phyloP scores from a whole-genome alignment of 2,888 invertebrate species.

The Lasioglossum malachurum region DNA sequence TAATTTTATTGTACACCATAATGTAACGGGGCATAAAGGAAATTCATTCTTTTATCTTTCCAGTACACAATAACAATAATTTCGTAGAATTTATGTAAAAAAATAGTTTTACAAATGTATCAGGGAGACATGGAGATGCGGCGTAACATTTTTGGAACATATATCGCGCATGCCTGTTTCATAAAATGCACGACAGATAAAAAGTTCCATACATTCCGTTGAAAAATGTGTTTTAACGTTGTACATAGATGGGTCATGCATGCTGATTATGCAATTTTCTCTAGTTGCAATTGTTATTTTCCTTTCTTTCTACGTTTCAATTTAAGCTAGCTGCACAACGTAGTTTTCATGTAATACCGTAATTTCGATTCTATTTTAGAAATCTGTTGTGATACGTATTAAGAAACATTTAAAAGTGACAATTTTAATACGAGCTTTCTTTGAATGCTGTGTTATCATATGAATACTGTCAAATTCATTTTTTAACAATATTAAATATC shows the following conservation, averaged over 20 bases:
- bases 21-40: background rate
- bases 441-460: background rate
- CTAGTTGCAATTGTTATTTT: background rate
- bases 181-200: background rate
- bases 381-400: background rate
- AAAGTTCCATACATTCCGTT: background rate
- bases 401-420: background rate
- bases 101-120: background rate
- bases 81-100: background rate
- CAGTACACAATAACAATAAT: background rate
- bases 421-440: background rate
- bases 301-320: background rate
- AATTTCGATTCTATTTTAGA: background rate
- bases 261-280: background rate
- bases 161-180: background rate
- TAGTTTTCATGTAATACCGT: background rate
- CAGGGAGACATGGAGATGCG: background rate
- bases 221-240: background rate
- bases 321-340: background rate
- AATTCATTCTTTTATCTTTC: too few species aligned
- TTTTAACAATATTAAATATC: background rate
- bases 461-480: background rate
- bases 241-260: background rate
- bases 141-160: background rate
- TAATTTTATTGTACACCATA: background rate